Conservation (phyloP, 35 echinoderm and acorn worm species). For the Ophioderma brevispina region DNA sequence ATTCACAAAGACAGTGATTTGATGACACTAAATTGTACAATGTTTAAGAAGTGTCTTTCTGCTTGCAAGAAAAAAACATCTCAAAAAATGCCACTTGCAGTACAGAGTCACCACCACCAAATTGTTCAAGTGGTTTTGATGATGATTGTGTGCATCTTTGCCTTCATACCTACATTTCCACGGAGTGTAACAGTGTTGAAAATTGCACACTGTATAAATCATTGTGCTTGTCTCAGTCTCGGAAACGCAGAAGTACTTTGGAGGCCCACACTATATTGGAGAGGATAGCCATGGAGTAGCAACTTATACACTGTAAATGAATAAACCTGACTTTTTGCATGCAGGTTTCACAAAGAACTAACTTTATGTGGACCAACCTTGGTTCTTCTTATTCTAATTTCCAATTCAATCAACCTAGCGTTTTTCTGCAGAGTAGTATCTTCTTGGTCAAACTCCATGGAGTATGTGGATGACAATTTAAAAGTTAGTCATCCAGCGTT, state of each 20-base stretch:
- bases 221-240: not conserved
- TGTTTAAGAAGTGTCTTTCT: not conserved
- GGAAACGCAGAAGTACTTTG: slow-evolving; percentile 7
- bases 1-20: not conserved
- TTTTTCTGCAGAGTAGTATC: not conserved
- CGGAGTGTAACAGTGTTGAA: not conserved
- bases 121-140: not conserved
- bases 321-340: not conserved
- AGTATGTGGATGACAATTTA: not conserved
- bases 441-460: not conserved
- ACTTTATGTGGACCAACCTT: not conserved
- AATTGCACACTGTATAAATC: slow-evolving; percentile 26
- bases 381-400: not conserved
- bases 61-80: not conserved
- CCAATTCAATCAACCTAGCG: not conserved
- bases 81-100: not conserved
- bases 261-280: not conserved
- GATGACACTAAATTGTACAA: not conserved
- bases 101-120: not conserved
- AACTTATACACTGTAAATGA: not conserved
- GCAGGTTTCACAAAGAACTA: not conserved
- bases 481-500: not conserved
- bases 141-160: slow-evolving; percentile 7
- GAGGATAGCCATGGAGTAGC: not conserved
- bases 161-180: slow-evolving; percentile 9